Percentiles rank a stretch among this genome's conserved stretches.
phyloP scores from a whole-genome alignment of 2,113 vertebrate genomes.

The Nettapus auritus region DNA sequence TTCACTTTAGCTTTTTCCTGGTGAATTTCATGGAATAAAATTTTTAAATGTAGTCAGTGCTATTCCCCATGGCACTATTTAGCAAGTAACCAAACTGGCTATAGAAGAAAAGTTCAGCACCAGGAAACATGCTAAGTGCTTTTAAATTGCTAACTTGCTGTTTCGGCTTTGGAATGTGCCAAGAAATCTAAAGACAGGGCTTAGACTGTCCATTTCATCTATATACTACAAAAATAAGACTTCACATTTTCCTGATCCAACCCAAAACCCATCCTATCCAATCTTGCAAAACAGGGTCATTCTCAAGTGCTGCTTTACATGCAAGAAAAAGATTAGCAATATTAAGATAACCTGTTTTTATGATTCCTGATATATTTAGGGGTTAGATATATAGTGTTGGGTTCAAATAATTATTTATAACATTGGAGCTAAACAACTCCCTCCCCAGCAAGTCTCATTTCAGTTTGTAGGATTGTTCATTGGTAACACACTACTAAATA shows the following conservation, averaged over 20 bases:
- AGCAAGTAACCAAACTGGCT: slow-evolving; percentile 25
- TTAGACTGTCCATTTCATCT: slow-evolving; percentile 31
- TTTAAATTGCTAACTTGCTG: slow-evolving; percentile 53
- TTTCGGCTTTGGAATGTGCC: slow-evolving; percentile 43
- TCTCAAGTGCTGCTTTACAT: not conserved
- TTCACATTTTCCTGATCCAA: not conserved
- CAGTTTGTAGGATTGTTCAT: not conserved
- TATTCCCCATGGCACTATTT: slow-evolving; percentile 36
- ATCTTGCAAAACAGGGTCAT: not conserved
- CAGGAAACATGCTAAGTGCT: slow-evolving; percentile 44
- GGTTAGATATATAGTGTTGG: not conserved
- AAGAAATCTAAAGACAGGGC: slow-evolving; percentile 1
- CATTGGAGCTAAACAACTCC: not conserved
- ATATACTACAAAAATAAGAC: not conserved
- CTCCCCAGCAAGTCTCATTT: not conserved
- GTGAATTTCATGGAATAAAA: slow-evolving; percentile 40
- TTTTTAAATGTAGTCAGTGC: slow-evolving; percentile 33
- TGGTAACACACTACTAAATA: not conserved
- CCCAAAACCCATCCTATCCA: not conserved
- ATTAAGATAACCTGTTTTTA: not conserved
- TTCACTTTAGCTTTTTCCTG: not conserved
- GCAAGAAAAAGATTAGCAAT: not conserved
- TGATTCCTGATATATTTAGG: not conserved
- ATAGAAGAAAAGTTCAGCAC: slow-evolving; percentile 22
- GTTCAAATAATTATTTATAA: not conserved